A percentile compares a stretch with the other conserved stretches of the same genome.
Conservation (phyloP, 1,140 invertebrate species). For the Latrodectus geometricus region DNA sequence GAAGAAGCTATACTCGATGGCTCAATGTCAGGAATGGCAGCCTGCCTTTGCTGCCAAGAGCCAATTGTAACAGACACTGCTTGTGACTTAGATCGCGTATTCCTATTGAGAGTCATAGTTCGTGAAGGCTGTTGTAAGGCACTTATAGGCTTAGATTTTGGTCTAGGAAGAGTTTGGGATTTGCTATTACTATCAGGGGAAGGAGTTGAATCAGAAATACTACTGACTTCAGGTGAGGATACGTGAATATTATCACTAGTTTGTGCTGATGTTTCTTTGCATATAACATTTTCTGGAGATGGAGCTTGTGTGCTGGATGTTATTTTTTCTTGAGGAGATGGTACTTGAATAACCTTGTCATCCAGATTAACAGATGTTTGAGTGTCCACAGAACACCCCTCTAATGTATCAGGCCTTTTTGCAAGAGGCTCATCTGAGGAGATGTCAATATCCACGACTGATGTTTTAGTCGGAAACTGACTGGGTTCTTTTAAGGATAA, state of each 20-base stretch:
- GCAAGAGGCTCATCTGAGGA: background rate
- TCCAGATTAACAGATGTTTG: conserved; percentile 30
- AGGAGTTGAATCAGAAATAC: conserved; percentile 25
- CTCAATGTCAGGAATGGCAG: conserved; percentile 27
- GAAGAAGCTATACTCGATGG: conserved; percentile 46
- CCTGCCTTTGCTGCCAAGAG: conserved; percentile 48
- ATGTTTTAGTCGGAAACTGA: conserved; percentile 12
- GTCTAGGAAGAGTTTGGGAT: conserved; percentile 52
- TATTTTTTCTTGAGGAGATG: conserved; percentile 52
- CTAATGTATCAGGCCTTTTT: conserved; percentile 34
- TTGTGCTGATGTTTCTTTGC: conserved; percentile 49
- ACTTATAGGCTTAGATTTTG: conserved; percentile 38
- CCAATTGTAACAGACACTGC: conserved; percentile 53
- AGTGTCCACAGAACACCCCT: conserved; percentile 32
- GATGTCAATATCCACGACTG: conserved; percentile 47
- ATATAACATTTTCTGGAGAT: conserved; percentile 40
- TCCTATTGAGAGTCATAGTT: conserved; percentile 44
- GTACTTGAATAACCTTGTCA: conserved; percentile 38
- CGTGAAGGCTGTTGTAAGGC: conserved; percentile 30
- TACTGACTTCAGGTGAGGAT: conserved; percentile 35
- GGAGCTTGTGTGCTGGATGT: conserved; percentile 36
- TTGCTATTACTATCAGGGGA: conserved; percentile 51
- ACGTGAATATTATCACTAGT: conserved; percentile 35
- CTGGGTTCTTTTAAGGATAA: conserved; percentile 41
- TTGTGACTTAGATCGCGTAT: conserved; percentile 31